Evolutionary conservation across 2,797 vertebrate genomes (phyloP), one percentile per base, ranked within the genome.

Genomic region (Coregonus ussuriensis): DNA sequence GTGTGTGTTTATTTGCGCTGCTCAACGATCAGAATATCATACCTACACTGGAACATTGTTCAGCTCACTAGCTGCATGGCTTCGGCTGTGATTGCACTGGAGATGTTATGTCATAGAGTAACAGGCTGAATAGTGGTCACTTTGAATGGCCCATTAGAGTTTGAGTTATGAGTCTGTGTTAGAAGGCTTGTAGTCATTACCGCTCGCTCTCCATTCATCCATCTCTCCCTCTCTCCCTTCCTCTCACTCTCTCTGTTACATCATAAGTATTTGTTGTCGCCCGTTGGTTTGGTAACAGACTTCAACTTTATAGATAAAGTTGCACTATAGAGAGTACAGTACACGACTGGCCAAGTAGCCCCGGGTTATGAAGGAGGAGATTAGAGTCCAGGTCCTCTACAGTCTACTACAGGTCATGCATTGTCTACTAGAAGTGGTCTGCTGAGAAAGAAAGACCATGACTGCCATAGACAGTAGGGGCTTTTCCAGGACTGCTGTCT

Each of bases 81-180:
- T 47, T 47, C 21, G 25, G 5, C 41, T 37, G 21, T 52, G 41
- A 21, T 14, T 14, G 33, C 52, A 54, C 71, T 72, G 71, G 29
- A 72, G 71, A 53, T 11, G 56, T 21, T 59, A 47, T 47, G 21
- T 63, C 59, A 25, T 59, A 59, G 21, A 63, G 21, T 63, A 29
- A 51, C n/a, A 25, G 21, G 66, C 47, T 52, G 25, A 53, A 71
- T 51, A n/a, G 47, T 47, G 70, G 70, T 52, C 70, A 71, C 5
- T 53, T 71, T 51, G 21, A 51, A 52, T 71, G 25, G 70, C 69
- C 37, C 82, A 80, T 79, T 68, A 79, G 66, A 78, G 72, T 18
- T n/a, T 31, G 63, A 33, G 14, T 33, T 67, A 67, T 33, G 13
- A 67, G 31, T 33, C 13, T 67, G 65, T 16, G 6, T 66, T 33